Evolutionary conservation across 2,888 invertebrate species (phyloP).

Genomic region (Clitarchus hookeri): DNA sequence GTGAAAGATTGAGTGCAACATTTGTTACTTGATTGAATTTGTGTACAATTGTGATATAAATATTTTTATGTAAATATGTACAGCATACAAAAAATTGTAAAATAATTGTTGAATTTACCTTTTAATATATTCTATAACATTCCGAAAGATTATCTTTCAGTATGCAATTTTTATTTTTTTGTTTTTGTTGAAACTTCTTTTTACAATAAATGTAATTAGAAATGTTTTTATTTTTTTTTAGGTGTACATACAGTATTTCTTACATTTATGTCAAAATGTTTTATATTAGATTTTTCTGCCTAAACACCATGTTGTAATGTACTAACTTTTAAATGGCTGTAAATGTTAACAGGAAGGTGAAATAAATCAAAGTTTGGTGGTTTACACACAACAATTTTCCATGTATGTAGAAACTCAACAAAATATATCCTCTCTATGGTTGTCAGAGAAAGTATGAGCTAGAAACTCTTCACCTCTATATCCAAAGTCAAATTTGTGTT

Average conservation of each 20-base stretch:
- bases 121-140: constrained; percentile 1
- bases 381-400: neutral
- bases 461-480: no score
- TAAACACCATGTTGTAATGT: neutral
- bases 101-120: neutral
- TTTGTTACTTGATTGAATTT: neutral
- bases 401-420: no score
- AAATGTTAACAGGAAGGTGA: neutral
- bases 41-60: neutral
- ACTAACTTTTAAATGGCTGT: neutral
- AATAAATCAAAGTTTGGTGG: neutral
- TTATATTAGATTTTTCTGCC: neutral
- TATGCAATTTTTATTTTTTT: neutral
- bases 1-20: neutral
- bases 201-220: neutral
- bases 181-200: neutral
- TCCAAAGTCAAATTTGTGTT: no score
- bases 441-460: no score
- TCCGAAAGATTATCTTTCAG: neutral
- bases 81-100: neutral
- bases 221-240: no score
- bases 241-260: neutral
- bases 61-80: constrained; percentile 7
- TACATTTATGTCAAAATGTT: neutral
- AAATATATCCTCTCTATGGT: no score